Evolutionary conservation across 2,113 vertebrate genomes (phyloP), one percentile per base, ranked within the genome.

Genomic region (Psophia crepitans): DNA sequence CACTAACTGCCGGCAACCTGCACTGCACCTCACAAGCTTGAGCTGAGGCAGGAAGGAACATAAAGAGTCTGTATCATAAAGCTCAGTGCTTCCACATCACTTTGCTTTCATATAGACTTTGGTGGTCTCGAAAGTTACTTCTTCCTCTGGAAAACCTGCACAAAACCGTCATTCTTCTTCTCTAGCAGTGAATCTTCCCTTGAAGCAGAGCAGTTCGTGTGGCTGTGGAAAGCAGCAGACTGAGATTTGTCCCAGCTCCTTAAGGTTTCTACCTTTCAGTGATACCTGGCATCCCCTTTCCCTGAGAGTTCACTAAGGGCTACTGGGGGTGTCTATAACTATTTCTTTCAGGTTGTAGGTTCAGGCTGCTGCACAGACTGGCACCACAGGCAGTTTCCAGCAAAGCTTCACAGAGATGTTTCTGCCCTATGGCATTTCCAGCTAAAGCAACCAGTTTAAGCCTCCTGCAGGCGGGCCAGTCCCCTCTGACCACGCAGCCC

Each of bases 401-500:
- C 19, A 70, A 70, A 84, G 9, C 26, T 53, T 22, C 35, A 43
- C 35, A 56, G 69, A 82, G 32, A 35, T 66, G 44, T 28, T 86
- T 71, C 58, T 77, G 21, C 39, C 24, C 69, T 49, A 12, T 9
- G 39, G 20, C 17, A 56, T 61, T 65, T 81, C 44, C 69, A 94
- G 22, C 14, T 28, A 76, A 68, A 61, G 51, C 14, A 49, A 76
- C 20, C 1, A 0, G 49, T 92, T 39, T 20, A 70, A 60, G 44
- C 19, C 35, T 76, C 61, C 21, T 49, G 39, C 44, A 61, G 20
- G 63, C 0, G 0, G 3, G 11, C 56, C 8, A n/a, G 51, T 71
- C 44, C 30, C n/a, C 66, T 70, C 27, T 44, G 9, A 53, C 18
- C 26, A 65, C 0, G 1, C 0, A 0, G 15, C 43, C 33, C 26